These are phyloP conservation scores for Casuarius casuarius DNA, from an alignment of 2,113 vertebrate genomes.

Conservation along the genomic window DNA sequence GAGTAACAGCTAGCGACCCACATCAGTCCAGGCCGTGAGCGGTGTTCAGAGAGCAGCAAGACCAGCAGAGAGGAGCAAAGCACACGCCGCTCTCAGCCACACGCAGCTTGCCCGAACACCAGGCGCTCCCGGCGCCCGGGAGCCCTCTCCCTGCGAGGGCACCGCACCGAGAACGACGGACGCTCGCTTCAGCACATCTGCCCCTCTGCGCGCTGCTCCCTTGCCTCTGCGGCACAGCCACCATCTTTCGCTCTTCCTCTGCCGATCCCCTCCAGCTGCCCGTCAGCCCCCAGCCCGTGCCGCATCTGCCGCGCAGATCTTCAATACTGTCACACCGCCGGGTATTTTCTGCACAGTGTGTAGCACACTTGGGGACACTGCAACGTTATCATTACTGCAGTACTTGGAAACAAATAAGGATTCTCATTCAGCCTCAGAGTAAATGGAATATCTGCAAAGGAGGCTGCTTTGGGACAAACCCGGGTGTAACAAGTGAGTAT, in stretches of 20 bases:
- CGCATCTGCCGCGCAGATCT: not conserved
- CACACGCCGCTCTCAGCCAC: not conserved
- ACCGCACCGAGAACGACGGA: accelerated
- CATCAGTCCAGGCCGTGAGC: not conserved
- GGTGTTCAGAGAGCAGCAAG: not conserved
- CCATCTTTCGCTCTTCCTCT: not conserved
- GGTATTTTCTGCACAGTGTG: not conserved
- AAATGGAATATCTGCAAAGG: not conserved
- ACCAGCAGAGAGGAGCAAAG: not conserved
- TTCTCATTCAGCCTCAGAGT: not conserved
- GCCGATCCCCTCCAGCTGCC: too few relatives aligned
- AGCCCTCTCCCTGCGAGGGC: not conserved
- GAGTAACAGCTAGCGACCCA: not conserved
- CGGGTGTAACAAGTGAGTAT: not conserved
- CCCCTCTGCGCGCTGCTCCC: not conserved
- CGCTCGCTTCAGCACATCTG: not conserved
- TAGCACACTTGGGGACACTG: too few relatives aligned
- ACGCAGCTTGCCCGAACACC: not conserved
- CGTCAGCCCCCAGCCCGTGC: not conserved
- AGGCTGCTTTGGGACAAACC: not conserved
- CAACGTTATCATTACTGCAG: not conserved
- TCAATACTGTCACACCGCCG: not conserved
- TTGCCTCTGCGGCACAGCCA: not conserved
- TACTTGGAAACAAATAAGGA: not conserved
- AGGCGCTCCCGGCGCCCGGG: accelerated